Percentiles rank a stretch among this genome's conserved stretches.
phyloP scores from a whole-genome alignment of 2,797 vertebrate species.

The Bovichtus variegatus region DNA sequence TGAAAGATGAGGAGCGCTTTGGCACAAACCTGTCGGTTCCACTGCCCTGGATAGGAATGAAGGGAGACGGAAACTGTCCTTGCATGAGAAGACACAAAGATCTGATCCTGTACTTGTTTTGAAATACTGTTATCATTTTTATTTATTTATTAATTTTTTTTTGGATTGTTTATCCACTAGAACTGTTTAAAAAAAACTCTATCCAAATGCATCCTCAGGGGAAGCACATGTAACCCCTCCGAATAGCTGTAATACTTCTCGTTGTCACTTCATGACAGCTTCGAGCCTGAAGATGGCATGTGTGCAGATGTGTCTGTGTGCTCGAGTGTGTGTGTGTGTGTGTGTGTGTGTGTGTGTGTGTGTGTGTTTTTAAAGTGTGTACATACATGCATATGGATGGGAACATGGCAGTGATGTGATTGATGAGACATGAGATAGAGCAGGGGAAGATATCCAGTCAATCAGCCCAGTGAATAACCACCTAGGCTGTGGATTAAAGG shows the following conservation, averaged over 20 bases:
- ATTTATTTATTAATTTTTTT: too few species aligned
- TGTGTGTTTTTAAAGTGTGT: constrained; percentile 13
- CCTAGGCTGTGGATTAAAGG: constrained; percentile 76
- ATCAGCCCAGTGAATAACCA: constrained; percentile 72
- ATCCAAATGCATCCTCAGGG: constrained; percentile 61
- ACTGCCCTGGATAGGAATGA: constrained; percentile 49
- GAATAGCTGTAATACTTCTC: constrained; percentile 65
- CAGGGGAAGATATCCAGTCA: constrained; percentile 74
- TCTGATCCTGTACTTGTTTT: constrained; percentile 46
- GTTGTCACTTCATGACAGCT: constrained; percentile 75
- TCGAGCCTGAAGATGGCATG: constrained; percentile 51
- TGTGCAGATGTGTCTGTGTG: constrained; percentile 13
- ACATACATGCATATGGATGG: constrained; percentile 55
- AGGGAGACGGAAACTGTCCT: constrained; percentile 53
- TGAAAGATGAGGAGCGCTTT: constrained; percentile 58
- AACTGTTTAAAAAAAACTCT: constrained; percentile 57
- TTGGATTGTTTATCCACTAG: constrained; percentile 59
- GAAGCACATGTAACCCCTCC: constrained; percentile 66
- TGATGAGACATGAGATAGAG: constrained; percentile 78
- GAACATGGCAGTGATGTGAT: constrained; percentile 71
- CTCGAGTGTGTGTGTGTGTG: constrained; percentile 6
- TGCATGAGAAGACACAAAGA: constrained; percentile 55
- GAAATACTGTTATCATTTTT: constrained; percentile 38
- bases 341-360: constrained; percentile 11
- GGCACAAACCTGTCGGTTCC: constrained; percentile 60